Evolutionary conservation across 2,113 vertebrate genomes (phyloP).

Genomic region (Aptenodytes forsteri): DNA sequence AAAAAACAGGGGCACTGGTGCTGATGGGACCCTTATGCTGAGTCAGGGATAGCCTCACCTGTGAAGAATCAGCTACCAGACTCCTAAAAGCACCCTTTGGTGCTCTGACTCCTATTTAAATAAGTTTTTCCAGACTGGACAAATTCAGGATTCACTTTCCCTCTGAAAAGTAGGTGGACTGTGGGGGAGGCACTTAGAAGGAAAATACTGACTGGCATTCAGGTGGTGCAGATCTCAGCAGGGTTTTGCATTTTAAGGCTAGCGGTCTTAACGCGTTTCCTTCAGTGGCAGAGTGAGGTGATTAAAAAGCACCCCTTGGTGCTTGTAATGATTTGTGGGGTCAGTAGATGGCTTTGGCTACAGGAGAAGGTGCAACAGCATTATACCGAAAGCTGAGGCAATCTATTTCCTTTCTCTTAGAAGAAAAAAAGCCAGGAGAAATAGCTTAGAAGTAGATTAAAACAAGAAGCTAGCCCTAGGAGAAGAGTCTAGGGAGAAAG

Average conservation of each 20-base stretch:
- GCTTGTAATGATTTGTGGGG: not conserved
- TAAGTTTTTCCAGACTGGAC: not conserved
- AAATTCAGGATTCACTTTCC: not conserved
- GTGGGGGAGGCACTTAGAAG: not conserved
- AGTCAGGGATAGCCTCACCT: not conserved
- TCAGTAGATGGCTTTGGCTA: not conserved
- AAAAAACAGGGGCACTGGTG: not conserved
- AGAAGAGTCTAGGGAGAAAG: not conserved
- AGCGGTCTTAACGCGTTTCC: not conserved
- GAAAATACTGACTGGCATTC: not conserved
- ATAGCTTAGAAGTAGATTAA: not conserved
- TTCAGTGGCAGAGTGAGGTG: not conserved
- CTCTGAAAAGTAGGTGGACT: not conserved
- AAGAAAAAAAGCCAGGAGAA: not conserved
- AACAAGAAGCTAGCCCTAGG: not conserved
- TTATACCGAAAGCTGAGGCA: not conserved
- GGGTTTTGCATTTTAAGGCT: not conserved
- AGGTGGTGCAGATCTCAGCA: not conserved
- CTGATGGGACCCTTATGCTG: not conserved
- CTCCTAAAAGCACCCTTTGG: not conserved
- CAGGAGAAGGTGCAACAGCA: not conserved
- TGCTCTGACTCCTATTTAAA: not conserved
- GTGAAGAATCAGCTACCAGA: not conserved
- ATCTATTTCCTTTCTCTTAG: not conserved
- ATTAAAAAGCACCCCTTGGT: not conserved